These are phyloP conservation scores for Tinea trinotella DNA, from an alignment of 2,888 invertebrate species.

Conservation along the genomic window DNA sequence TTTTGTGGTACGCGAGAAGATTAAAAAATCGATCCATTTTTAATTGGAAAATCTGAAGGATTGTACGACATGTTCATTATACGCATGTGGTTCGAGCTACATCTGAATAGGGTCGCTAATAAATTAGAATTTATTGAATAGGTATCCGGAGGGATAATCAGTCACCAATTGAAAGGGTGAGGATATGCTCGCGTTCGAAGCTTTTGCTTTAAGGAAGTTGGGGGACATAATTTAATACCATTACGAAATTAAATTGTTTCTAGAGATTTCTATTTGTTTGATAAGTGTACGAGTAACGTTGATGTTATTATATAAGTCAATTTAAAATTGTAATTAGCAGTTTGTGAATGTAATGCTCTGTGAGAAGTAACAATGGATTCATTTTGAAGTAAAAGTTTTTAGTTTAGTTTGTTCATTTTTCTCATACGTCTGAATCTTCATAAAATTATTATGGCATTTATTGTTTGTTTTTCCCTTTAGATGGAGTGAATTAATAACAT, in stretches of 20 bases:
- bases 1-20: too few species aligned
- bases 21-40: too few species aligned
- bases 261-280: too few species aligned
- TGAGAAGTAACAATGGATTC: neutral
- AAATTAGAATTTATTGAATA: conserved; percentile 7
- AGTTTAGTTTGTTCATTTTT: too few species aligned
- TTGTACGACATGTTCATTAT: neutral
- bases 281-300: too few species aligned
- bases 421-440: too few species aligned
- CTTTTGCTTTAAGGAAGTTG: neutral
- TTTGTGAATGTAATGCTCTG: neutral
- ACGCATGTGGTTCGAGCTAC: neutral
- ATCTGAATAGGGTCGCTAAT: neutral
- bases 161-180: neutral
- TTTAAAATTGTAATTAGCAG: neutral
- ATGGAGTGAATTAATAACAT: neutral
- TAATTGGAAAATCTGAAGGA: neutral
- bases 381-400: neutral
- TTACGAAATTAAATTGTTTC: too few species aligned
- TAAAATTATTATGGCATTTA: neutral
- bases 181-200: neutral
- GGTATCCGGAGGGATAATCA: neutral
- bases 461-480: neutral
- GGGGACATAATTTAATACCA: neutral
- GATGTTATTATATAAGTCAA: neutral